phyloP scores from a whole-genome alignment of 2,797 vertebrate species.

The Phalanger gymnotis region DNA sequence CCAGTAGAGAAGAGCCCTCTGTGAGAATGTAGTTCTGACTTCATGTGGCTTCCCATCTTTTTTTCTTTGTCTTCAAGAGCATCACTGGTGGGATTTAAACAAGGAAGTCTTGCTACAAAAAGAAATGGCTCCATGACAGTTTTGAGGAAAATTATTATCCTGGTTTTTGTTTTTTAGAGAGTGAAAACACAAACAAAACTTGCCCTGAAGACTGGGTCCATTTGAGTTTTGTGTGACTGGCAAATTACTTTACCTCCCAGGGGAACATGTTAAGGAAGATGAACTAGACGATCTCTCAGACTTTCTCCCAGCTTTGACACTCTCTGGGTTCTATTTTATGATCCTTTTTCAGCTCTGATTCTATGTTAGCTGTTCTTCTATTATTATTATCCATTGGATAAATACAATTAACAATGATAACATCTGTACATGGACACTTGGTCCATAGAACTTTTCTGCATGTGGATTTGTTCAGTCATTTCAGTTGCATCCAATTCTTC shows the following conservation, averaged over 20 bases:
- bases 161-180: neutral
- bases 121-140: neutral
- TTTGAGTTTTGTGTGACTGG: neutral
- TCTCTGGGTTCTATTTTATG: neutral
- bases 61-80: neutral
- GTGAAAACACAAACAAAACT: neutral
- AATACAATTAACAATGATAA: neutral
- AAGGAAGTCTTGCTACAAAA: neutral
- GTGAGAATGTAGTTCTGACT: neutral
- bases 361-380: neutral
- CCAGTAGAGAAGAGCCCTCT: neutral
- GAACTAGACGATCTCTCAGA: neutral
- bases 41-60: neutral
- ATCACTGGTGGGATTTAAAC: neutral
- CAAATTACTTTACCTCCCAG: neutral
- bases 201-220: neutral
- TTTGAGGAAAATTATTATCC: neutral
- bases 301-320: neutral
- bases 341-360: neutral
- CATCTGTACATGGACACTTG: neutral
- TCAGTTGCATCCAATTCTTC: neutral
- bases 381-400: neutral
- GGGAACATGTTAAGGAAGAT: neutral
- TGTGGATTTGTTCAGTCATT: neutral
- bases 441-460: neutral